These are phyloP conservation scores for Amazona finschi DNA, from an alignment of 2,797 vertebrate genomes.

Conservation along the genomic window DNA sequence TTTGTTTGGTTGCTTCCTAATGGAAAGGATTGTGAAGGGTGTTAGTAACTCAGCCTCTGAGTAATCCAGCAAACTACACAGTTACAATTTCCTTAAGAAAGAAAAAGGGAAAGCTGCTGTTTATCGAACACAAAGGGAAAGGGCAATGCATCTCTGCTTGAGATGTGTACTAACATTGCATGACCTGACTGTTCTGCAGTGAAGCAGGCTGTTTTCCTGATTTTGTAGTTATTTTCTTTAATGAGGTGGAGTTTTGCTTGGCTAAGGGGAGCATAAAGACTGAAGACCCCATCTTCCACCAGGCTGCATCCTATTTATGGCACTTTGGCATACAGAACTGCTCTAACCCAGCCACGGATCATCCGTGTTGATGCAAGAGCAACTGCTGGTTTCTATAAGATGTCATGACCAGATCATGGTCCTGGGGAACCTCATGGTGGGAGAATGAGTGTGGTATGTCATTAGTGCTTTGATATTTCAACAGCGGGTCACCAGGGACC, in stretches of 20 bases:
- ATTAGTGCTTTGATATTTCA: neutral
- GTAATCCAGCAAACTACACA: neutral
- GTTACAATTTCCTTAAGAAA: neutral
- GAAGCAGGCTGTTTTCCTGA: neutral
- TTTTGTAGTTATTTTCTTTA: neutral
- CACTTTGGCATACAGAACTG: neutral
- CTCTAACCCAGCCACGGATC: neutral
- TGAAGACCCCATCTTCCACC: neutral
- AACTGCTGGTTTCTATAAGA: neutral
- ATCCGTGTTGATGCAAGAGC: neutral
- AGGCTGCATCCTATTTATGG: neutral
- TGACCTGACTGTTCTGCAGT: neutral
- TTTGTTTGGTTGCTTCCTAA: conserved; percentile 23
- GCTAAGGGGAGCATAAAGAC: neutral
- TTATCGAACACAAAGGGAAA: neutral
- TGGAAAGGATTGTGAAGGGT: neutral
- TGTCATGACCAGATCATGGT: neutral
- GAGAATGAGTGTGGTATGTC: neutral
- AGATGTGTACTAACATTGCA: neutral
- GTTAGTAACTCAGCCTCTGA: neutral
- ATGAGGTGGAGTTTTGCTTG: neutral
- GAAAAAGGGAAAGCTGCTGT: neutral
- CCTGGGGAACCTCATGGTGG: neutral
- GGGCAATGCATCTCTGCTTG: neutral
- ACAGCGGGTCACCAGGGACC: neutral